Evolutionary conservation across 2,888 invertebrate species (phyloP).

Genomic region (Diaphora mendica): DNA sequence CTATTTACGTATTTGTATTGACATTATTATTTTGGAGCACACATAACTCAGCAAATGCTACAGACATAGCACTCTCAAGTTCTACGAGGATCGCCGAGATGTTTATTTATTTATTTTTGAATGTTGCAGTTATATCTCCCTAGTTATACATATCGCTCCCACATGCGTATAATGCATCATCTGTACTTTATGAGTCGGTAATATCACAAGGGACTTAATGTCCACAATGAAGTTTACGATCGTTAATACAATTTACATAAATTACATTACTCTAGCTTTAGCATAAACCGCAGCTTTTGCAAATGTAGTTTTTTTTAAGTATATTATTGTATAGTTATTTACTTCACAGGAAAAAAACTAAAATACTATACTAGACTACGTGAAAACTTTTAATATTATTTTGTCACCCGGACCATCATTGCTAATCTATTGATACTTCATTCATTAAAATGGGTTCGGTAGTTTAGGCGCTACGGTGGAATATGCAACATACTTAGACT

Average conservation of each 20-base stretch:
- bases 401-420: too few species aligned
- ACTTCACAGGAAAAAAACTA: too few species aligned
- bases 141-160: neutral
- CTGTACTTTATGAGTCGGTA: constrained; percentile 35
- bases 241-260: constrained; percentile 3
- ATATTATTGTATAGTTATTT: too few species aligned
- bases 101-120: too few species aligned
- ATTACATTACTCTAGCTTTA: neutral
- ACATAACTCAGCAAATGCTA: neutral
- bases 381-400: too few species aligned
- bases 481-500: too few species aligned
- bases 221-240: constrained; percentile 12
- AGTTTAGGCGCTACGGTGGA: too few species aligned
- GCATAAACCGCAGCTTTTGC: neutral
- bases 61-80: neutral
- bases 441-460: too few species aligned
- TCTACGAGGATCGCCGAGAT: neutral
- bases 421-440: too few species aligned
- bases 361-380: too few species aligned
- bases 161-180: constrained; percentile 29
- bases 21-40: too few species aligned
- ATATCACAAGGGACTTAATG: constrained; percentile 28
- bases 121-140: neutral
- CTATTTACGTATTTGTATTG: too few species aligned
- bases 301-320: neutral